Evolutionary conservation across 92 coral and sea anemone species (phyloP).

Genomic region (Phymanthus crucifer): DNA sequence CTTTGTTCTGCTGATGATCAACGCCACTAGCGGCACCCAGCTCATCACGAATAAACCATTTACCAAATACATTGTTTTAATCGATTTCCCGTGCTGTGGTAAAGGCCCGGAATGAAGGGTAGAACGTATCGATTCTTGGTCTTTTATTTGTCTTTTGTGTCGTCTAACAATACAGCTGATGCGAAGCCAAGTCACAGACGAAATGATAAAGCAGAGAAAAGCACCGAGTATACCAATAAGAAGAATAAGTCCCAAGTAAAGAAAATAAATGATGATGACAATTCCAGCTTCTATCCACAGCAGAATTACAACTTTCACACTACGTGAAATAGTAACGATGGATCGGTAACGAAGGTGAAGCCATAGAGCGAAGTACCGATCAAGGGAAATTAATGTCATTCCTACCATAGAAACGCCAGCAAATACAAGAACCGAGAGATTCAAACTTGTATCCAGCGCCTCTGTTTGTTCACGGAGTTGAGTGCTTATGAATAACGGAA

Average conservation of each 20-base stretch:
- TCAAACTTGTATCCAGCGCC: neutral
- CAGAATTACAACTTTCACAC: neutral
- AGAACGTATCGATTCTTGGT: neutral
- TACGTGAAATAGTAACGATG: neutral
- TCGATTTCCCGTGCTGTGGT: slow-evolving; percentile 5
- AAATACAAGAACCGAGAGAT: neutral
- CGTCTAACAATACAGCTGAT: slow-evolving; percentile 10
- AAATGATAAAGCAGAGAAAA: neutral
- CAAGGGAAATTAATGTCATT: neutral
- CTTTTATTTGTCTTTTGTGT: neutral
- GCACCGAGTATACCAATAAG: slow-evolving; percentile 1
- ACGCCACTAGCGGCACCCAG: slow-evolving; percentile 9
- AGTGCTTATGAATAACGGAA: neutral
- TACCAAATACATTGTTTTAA: slow-evolving; percentile 12
- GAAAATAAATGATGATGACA: neutral
- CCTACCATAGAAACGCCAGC: slow-evolving; percentile 21
- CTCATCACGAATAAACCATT: slow-evolving; percentile 12
- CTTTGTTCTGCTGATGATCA: neutral
- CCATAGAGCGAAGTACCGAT: slow-evolving; percentile 18
- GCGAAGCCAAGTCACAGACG: neutral
- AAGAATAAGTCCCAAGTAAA: neutral
- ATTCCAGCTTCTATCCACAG: slow-evolving; percentile 6
- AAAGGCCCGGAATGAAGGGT: neutral
- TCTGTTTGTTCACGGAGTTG: neutral
- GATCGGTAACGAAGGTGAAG: slow-evolving; percentile 21